A percentile compares a stretch with the other conserved stretches of the same genome.
phyloP scores from a whole-genome alignment of 1,140 invertebrate species.

The Ceratitis capitata region DNA sequence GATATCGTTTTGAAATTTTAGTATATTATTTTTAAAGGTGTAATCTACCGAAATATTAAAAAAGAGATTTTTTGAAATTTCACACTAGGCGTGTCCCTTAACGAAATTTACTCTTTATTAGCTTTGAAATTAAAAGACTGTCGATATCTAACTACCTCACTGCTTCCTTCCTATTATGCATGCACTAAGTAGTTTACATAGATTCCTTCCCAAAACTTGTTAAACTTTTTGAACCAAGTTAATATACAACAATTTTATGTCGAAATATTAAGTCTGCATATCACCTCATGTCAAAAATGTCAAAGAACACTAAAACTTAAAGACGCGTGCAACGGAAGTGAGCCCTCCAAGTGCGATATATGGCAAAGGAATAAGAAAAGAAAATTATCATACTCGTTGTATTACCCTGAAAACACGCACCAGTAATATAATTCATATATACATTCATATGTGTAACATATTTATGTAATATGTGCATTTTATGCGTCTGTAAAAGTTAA shows the following conservation, averaged over 20 bases:
- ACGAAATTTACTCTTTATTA: neutral
- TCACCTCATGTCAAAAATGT: neutral
- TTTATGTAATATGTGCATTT: neutral
- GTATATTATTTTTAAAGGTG: neutral
- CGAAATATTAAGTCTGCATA: neutral
- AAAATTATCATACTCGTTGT: neutral
- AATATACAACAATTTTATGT: neutral
- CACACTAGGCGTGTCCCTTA: neutral
- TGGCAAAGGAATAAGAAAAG: neutral
- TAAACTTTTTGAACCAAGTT: neutral
- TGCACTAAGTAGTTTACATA: neutral
- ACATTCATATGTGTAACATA: neutral
- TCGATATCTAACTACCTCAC: too few relatives aligned
- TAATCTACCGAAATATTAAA: neutral
- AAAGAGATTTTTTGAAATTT: neutral
- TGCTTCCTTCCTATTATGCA: neutral
- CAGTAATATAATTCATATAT: neutral
- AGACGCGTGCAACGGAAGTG: neutral
- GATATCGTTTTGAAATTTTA: too few relatives aligned
- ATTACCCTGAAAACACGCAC: neutral
- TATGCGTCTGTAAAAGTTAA: neutral
- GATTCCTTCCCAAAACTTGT: neutral
- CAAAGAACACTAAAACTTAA: neutral
- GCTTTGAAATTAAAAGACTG: neutral
- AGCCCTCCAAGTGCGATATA: too few relatives aligned